phyloP scores from a whole-genome alignment of 2,797 vertebrate genomes.

The Alosa sapidissima region DNA sequence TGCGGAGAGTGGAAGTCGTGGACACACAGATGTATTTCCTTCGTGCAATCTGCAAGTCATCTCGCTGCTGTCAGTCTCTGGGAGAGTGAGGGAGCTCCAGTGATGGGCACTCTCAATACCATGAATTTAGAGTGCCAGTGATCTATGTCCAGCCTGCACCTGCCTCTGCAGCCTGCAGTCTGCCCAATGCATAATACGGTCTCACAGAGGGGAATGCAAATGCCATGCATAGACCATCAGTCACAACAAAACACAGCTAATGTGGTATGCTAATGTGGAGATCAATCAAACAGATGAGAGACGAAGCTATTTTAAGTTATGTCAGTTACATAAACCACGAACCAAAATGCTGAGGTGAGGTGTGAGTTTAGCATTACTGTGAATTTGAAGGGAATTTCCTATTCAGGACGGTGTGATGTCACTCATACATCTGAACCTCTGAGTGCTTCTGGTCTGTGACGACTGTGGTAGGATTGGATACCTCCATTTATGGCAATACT shows the following conservation, averaged over 20 bases:
- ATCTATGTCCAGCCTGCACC: neutral
- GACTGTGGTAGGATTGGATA: neutral
- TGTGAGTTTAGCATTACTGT: neutral
- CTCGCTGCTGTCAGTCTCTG: conserved; percentile 9
- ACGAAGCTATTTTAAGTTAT: no score
- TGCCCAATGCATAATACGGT: neutral
- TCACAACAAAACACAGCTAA: neutral
- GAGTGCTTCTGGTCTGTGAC: neutral
- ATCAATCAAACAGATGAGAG: neutral
- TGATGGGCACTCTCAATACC: neutral
- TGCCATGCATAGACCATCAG: neutral
- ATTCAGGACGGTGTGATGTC: neutral
- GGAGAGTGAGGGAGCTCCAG: neutral
- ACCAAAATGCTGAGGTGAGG: neutral
- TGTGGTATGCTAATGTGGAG: neutral
- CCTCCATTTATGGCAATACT: neutral
- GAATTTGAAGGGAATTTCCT: neutral
- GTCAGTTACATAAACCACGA: no score
- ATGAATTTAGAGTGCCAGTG: conserved; percentile 25
- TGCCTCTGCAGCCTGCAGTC: no score
- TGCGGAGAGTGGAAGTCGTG: neutral
- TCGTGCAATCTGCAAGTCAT: conserved; percentile 26
- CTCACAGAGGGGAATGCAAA: neutral
- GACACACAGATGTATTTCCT: neutral
- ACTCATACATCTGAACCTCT: neutral